These are phyloP conservation scores for Odontocerum albicorne DNA, from an alignment of 2,888 invertebrate species.

Conservation along the genomic window DNA sequence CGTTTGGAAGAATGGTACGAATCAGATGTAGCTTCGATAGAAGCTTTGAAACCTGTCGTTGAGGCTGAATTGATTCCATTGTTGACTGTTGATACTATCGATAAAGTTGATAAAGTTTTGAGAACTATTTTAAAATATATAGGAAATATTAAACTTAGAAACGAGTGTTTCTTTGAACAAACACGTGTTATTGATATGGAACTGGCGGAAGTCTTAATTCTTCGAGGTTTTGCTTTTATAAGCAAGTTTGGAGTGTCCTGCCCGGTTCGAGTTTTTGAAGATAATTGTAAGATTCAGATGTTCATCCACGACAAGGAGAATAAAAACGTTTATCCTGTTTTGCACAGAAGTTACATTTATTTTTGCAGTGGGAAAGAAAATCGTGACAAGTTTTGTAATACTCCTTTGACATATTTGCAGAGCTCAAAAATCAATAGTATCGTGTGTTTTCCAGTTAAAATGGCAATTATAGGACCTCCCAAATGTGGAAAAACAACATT, in stretches of 20 bases:
- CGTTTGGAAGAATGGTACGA: conserved; percentile 52
- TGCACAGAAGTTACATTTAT: conserved; percentile 63
- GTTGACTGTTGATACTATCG: conserved; percentile 44
- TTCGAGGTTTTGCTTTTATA: conserved; percentile 60
- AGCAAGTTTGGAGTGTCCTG: conserved; percentile 67
- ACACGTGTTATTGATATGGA: conserved; percentile 55
- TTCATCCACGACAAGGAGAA: conserved; percentile 50
- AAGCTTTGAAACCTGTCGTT: conserved; percentile 45
- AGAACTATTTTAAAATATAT: conserved; percentile 10
- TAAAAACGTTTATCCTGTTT: conserved; percentile 54
- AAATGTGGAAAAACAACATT: conserved; percentile 64
- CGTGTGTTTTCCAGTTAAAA: conserved; percentile 54
- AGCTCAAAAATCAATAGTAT: conserved; percentile 47
- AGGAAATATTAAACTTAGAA: conserved; percentile 45
- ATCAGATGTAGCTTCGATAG: conserved; percentile 50
- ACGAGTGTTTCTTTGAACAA: conserved; percentile 59
- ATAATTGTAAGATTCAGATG: conserved; percentile 53
- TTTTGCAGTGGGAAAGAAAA: conserved; percentile 56
- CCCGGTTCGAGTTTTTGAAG: conserved; percentile 62
- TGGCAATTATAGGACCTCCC: conserved; percentile 63
- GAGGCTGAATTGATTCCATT: conserved; percentile 52
- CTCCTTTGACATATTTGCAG: conserved; percentile 60
- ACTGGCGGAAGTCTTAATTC: conserved; percentile 59
- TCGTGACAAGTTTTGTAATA: conserved; percentile 52
- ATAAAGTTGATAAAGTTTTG: not conserved